Evolutionary conservation across 2,113 vertebrate species (phyloP).

Genomic region (Halcyon senegalensis): DNA sequence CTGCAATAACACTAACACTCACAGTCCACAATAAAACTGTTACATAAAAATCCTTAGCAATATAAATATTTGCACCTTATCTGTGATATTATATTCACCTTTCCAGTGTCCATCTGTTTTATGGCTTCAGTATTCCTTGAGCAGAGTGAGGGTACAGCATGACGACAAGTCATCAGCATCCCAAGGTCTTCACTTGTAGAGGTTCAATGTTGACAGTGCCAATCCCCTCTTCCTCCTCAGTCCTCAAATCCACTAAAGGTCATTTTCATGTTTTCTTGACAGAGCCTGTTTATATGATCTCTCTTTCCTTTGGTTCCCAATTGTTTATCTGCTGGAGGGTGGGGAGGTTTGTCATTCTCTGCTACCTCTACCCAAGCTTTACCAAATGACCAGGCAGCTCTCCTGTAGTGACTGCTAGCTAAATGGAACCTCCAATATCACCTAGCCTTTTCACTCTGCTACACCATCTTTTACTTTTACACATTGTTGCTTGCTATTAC

Average conservation of each 20-base stretch:
- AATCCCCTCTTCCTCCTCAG: neutral
- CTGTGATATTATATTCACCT: neutral
- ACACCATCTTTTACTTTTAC: neutral
- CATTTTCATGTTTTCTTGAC: neutral
- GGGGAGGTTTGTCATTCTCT: neutral
- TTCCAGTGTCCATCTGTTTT: neutral
- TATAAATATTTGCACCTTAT: neutral
- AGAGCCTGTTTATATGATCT: neutral
- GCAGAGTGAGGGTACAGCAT: neutral
- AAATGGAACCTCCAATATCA: neutral
- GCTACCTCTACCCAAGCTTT: neutral
- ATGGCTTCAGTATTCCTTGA: neutral
- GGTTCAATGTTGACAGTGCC: neutral
- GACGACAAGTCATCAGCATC: neutral
- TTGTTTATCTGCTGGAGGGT: neutral
- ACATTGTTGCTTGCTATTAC: neutral
- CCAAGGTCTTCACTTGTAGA: neutral
- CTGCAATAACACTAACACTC: neutral
- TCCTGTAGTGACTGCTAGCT: neutral
- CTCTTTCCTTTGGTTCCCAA: neutral
- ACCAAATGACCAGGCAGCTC: neutral
- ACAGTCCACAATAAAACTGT: neutral
- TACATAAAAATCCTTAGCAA: neutral
- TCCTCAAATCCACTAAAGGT: neutral
- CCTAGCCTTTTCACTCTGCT: neutral